Conservation (phyloP, 2,888 invertebrate genomes). For the Omphaloscelis lunosa region DNA sequence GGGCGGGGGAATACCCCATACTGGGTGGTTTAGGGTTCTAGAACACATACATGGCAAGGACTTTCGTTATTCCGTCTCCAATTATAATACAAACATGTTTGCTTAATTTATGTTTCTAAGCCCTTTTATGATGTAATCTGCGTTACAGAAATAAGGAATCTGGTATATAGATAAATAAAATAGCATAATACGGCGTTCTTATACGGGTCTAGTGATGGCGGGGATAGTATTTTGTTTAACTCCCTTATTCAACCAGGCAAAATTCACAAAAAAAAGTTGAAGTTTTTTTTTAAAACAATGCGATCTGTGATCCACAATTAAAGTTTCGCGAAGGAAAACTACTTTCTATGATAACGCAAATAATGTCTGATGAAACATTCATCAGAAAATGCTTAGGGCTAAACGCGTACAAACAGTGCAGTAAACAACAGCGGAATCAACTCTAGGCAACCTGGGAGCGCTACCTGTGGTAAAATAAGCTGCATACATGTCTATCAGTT, state of each 20-base stretch:
- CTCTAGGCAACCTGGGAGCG: background rate
- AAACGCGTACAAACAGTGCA: conserved; percentile 94
- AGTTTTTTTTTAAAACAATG: background rate
- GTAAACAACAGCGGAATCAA: conserved; percentile 84
- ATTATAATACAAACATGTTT: conserved; percentile 90
- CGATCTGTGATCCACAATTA: conserved; percentile 93
- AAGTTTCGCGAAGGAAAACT: conserved; percentile 92
- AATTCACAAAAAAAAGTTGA: too few relatives aligned
- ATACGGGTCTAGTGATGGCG: conserved; percentile 94
- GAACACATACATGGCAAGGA: conserved; percentile 94
- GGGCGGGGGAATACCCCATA: conserved; percentile 94
- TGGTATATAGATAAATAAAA: conserved; percentile 95
- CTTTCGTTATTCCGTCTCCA: conserved; percentile 94
- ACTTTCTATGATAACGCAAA: conserved; percentile 91
- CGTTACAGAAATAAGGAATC: conserved; percentile 96
- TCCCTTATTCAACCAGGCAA: conserved; percentile 84
- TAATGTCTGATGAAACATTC: conserved; percentile 93
- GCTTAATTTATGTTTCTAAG: conserved; percentile 93
- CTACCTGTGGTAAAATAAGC: background rate
- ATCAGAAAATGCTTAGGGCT: conserved; percentile 93
- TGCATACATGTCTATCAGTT: background rate
- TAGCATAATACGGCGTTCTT: conserved; percentile 95
- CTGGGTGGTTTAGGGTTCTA: conserved; percentile 95
- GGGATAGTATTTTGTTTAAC: conserved; percentile 96
- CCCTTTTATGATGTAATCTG: conserved; percentile 95